Evolutionary conservation across 2,888 invertebrate genomes (phyloP).

Genomic region (Electrophaes corylata): DNA sequence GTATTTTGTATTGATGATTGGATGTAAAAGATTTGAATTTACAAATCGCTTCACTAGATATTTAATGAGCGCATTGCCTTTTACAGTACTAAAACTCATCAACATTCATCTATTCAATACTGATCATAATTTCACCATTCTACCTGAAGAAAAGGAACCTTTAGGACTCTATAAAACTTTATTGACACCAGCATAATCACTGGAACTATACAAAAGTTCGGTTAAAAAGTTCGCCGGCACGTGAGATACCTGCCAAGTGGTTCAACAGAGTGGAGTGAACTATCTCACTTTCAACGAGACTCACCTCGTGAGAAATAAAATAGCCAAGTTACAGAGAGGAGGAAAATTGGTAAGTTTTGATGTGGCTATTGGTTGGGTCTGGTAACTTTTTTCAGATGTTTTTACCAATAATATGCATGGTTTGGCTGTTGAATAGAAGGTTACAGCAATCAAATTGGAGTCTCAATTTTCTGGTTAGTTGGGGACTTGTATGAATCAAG

Average conservation of each 20-base stretch:
- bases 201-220: slow-evolving; percentile 43
- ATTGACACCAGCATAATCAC: slow-evolving; percentile 43
- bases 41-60: not conserved
- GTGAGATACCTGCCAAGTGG: slow-evolving; percentile 40
- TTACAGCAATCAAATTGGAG: no score
- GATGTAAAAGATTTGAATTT: no score
- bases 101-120: slow-evolving; percentile 21
- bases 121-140: slow-evolving; percentile 15
- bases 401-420: not conserved
- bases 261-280: slow-evolving; percentile 60
- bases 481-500: no score
- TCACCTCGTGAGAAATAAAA: slow-evolving; percentile 75
- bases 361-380: slow-evolving; percentile 25
- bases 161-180: slow-evolving; percentile 36
- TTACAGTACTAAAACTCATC: slow-evolving; percentile 6
- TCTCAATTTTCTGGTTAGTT: not conserved
- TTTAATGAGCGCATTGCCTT: slow-evolving; percentile 1
- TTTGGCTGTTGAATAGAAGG: not conserved
- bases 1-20: no score
- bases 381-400: no score
- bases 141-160: slow-evolving; percentile 17
- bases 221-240: slow-evolving; percentile 44
- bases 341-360: slow-evolving; percentile 35
- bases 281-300: slow-evolving; percentile 78
- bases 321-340: slow-evolving; percentile 54